Evolutionary conservation across 2,113 vertebrate species (phyloP), one percentile per base, ranked within the genome.

Genomic region (Takifugu bimaculatus): DNA sequence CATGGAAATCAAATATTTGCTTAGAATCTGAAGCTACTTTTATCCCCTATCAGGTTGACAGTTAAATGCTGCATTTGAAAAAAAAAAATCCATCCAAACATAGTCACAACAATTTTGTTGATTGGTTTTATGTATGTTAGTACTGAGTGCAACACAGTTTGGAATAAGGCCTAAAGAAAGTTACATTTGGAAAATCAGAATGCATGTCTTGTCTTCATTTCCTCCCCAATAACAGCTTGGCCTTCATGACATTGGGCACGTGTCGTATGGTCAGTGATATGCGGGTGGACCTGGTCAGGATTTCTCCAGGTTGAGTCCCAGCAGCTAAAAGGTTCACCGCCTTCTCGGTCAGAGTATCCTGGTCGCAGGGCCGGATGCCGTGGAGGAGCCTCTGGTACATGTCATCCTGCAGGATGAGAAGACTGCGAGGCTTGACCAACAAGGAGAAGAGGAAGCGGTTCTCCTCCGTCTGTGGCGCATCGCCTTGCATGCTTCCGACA

Each of bases 231-330:
- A 92, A 13, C 2, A 95, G 76, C 71, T 88, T 78, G 0, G 91
- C 69, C 14, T 90, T 93, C 15, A 94, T 75, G 13, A 93, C 91
- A 51, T 93, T 94, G 32, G 94, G 94, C n/a, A 96, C 93, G 0
- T 91, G 88, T n/a, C 94, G 88, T 60, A 96, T 88, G 29, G 94
- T 96, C 53, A 96, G 90, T 0, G 94, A 96, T 55, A 96, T 80
- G 0, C 94, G 86, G 42, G 92, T 95, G 39, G 77, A 81, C 0
- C 94, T 85, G 12, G 65, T 74, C 61, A 95, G 72, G 0, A 60
- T 78, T n/a, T 92, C 87, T 14, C 92, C 93, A 0, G 59, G 60
- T 43, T 0, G 50, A 0, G 59, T 84, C 0, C 45, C 66, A 0
- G 92, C 85, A 1, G 79, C 26, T 0, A 73, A 35, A 1, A 91